Evolutionary conservation across 2,113 vertebrate genomes (phyloP), one percentile per base, ranked within the genome.

Genomic region (Melanostigma gelatinosum): DNA sequence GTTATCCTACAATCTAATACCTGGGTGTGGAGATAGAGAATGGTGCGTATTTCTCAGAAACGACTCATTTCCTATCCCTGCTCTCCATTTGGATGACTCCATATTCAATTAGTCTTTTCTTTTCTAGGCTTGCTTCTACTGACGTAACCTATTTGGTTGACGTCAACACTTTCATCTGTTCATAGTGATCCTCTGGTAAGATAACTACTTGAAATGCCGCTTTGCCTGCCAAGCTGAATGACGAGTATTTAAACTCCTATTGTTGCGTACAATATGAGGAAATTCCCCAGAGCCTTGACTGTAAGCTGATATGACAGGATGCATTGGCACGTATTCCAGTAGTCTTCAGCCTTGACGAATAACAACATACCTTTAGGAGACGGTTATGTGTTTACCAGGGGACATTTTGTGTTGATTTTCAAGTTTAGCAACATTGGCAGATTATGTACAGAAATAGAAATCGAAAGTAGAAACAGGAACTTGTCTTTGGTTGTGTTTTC

Each of bases 401-500:
- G 22, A 57, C 1, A 0, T 24, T 24, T 8, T 48, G 29, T 61
- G 52, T 42, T 12, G 2, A 18, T 40, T 6, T 1, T 15, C 4
- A 50, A 15, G n/a, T 69, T 44, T 11, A 15, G 5, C 6, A 44
- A 50, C 15, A 46, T 36, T 11, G 2, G 12, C 16, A 52, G n/a
- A 68, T 58, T 10, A 36, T 61, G 3, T 22, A 12, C 24, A 46
- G 50, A 52, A 72, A 54, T 44, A 69, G 16, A 84, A 66, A 36
- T 5, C 0, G 74, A 84, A 72, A 86, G 57, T 62, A 12, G 55
- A 85, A 84, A 44, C 22, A 60, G 64, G 72, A 84, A 87, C 20
- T 66, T 70, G 13, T 22, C 24, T 60, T 18, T 8, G 29, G 32
- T 72, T 60, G 4, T 44, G 22, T 20, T 57, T 77, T 67, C 13